These are phyloP conservation scores for Protonemura montana DNA, from an alignment of 2,888 invertebrate genomes.

Conservation along the genomic window DNA sequence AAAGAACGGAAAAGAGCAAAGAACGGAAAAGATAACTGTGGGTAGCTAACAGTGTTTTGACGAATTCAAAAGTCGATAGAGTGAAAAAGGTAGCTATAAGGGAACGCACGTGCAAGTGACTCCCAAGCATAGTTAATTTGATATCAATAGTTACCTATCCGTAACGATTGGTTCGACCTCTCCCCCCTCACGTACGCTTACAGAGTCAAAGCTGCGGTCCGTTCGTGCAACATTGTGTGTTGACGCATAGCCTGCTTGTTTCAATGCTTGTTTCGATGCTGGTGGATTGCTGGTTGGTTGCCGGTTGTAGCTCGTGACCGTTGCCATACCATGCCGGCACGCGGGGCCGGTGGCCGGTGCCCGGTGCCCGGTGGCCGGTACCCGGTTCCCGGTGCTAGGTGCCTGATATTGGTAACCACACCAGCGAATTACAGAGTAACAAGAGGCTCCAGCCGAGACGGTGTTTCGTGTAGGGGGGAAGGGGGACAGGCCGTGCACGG, in stretches of 20 bases:
- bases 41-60: neutral
- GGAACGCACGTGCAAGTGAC: conserved; percentile 1
- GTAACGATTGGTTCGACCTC: neutral
- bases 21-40: neutral
- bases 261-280: too few relatives aligned
- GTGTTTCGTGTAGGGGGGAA: neutral
- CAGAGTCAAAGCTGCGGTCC: neutral
- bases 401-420: too few relatives aligned
- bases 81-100: neutral
- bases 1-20: neutral
- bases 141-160: conserved; percentile 12
- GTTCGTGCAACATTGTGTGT: neutral
- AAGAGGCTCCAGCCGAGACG: too few relatives aligned
- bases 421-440: too few relatives aligned
- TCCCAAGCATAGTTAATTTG: neutral
- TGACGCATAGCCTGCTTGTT: neutral
- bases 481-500: neutral
- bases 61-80: neutral
- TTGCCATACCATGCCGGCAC: too few relatives aligned
- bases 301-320: too few relatives aligned
- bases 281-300: too few relatives aligned
- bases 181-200: neutral
- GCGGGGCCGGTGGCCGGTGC: too few relatives aligned
- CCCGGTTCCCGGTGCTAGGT: too few relatives aligned
- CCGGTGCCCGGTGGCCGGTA: too few relatives aligned